Conservation (phyloP, 2,888 invertebrate species). For the Brachypterus glaber region DNA sequence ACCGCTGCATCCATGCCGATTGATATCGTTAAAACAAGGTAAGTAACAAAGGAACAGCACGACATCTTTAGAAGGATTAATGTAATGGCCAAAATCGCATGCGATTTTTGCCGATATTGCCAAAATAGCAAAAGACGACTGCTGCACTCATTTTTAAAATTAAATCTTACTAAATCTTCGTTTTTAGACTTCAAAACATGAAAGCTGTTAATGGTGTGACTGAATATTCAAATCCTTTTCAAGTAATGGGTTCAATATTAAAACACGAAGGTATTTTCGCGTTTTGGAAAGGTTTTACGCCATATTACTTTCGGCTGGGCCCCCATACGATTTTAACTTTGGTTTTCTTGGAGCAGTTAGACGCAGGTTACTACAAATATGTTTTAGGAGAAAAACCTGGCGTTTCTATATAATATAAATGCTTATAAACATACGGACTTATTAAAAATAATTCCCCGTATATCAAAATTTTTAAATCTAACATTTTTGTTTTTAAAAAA, state of each 20-base stretch:
- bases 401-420: too few relatives aligned
- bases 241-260: slow-evolving; percentile 70
- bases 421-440: too few relatives aligned
- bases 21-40: slow-evolving; percentile 98
- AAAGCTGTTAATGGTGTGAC: slow-evolving; percentile 71
- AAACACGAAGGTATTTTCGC: slow-evolving; percentile 83
- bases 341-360: slow-evolving; percentile 92
- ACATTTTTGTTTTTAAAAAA: too few relatives aligned
- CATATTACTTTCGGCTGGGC: slow-evolving; percentile 90
- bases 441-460: too few relatives aligned
- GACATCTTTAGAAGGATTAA: slow-evolving; percentile 48
- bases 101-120: too few relatives aligned
- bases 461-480: too few relatives aligned
- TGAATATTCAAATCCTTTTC: slow-evolving; percentile 71
- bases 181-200: too few relatives aligned
- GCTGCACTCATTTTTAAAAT: slow-evolving; percentile 1
- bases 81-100: neutral
- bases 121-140: neutral
- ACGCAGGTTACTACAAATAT: slow-evolving; percentile 54
- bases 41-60: too few relatives aligned
- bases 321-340: slow-evolving; percentile 97
- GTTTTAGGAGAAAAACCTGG: too few relatives aligned
- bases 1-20: slow-evolving; percentile 96
- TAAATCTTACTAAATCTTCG: slow-evolving; percentile 70
- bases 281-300: slow-evolving; percentile 95